Percentiles rank a stretch among this genome's conserved stretches.
These are phyloP conservation scores for Creontiades dilutus DNA, from an alignment of 2,888 invertebrate species.

Conservation along the genomic window DNA sequence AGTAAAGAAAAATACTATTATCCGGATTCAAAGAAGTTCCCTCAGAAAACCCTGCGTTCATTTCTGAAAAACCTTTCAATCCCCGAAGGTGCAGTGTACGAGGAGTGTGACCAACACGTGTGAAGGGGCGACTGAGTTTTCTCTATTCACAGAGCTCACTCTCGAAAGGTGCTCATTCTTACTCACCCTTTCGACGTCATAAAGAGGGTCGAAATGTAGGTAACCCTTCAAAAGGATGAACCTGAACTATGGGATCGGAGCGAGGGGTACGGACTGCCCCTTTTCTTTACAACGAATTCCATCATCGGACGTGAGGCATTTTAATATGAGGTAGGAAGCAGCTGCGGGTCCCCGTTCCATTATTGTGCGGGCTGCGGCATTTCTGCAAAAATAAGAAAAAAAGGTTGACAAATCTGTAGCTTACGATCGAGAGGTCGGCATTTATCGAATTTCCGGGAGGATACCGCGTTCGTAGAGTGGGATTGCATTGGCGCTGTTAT, in stretches of 20 bases:
- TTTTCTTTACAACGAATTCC: background rate
- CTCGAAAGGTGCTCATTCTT: conserved; percentile 48
- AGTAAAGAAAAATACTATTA: conserved; percentile 6
- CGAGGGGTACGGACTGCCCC: conserved; percentile 1
- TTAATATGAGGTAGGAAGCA: conserved; percentile 28
- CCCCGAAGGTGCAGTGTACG: background rate
- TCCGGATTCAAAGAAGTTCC: background rate
- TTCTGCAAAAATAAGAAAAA: background rate
- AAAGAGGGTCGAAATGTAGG: conserved; percentile 48
- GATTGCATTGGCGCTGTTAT: background rate
- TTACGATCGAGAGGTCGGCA: too few relatives aligned
- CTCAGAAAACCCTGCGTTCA: background rate
- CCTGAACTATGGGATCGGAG: conserved; percentile 13
- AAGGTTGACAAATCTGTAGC: background rate
- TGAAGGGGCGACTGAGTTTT: background rate
- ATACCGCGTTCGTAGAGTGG: too few relatives aligned
- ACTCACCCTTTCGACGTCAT: conserved; percentile 47
- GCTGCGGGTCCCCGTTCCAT: conserved; percentile 17
- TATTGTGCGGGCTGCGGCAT: background rate
- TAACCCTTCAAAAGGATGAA: conserved; percentile 40
- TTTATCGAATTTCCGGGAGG: too few relatives aligned
- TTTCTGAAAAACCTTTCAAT: background rate
- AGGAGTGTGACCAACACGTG: conserved; percentile 49
- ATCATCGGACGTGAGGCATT: conserved; percentile 44
- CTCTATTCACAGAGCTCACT: background rate